phyloP scores from a whole-genome alignment of 2,888 invertebrate genomes.

The Selenia dentaria region DNA sequence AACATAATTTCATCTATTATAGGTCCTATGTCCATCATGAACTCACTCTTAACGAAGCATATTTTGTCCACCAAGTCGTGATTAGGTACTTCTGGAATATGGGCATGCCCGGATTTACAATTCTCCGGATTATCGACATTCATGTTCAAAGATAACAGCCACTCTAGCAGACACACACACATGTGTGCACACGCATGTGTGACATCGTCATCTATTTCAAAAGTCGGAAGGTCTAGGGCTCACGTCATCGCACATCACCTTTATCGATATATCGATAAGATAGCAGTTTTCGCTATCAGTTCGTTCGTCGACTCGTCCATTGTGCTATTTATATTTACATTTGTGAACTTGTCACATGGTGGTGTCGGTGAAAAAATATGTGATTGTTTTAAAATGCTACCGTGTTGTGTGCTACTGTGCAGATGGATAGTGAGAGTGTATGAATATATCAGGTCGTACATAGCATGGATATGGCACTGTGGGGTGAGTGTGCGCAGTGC shows the following conservation, averaged over 20 bases:
- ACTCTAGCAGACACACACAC: too few relatives aligned
- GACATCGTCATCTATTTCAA: conserved; percentile 17
- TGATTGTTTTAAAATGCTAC: conserved; percentile 53
- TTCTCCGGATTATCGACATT: too few relatives aligned
- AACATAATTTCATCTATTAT: too few relatives aligned
- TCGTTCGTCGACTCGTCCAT: conserved; percentile 22
- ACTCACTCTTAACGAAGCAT: too few relatives aligned
- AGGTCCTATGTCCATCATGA: too few relatives aligned
- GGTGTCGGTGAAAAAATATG: conserved; percentile 39
- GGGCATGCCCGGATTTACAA: too few relatives aligned
- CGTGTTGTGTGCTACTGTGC: conserved; percentile 42
- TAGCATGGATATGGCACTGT: conserved; percentile 47
- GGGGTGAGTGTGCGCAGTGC: conserved; percentile 61
- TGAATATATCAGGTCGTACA: conserved; percentile 47
- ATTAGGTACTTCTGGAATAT: too few relatives aligned
- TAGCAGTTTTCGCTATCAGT: conserved; percentile 58
- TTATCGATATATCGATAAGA: conserved; percentile 77
- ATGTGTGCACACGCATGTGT: not conserved
- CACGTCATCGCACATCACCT: conserved; percentile 39
- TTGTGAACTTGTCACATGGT: conserved; percentile 37
- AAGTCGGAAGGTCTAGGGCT: conserved; percentile 47
- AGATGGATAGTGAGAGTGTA: conserved; percentile 47
- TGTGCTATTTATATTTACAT: conserved; percentile 53
- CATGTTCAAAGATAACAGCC: too few relatives aligned
- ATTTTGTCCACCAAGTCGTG: too few relatives aligned